Percentiles rank a stretch among this genome's conserved stretches.
Conservation (phyloP, 2,113 vertebrate species). For the Peucedramus taeniatus region DNA sequence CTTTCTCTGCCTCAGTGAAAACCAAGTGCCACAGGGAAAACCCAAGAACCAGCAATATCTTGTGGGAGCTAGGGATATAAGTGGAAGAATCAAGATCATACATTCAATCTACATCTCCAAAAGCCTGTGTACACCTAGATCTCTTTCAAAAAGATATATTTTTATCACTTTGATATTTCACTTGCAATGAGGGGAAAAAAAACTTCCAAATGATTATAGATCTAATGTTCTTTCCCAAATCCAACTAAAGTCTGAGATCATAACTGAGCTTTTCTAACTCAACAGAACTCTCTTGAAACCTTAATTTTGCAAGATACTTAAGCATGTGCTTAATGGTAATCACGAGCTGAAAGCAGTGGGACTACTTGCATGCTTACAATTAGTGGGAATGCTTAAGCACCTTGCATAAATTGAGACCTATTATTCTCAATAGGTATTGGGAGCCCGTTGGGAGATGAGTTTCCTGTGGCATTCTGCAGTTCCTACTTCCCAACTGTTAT, state of each 20-base stretch:
- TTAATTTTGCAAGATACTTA: background rate
- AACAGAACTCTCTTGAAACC: background rate
- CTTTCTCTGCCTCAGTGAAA: background rate
- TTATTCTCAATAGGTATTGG: background rate
- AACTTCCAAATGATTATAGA: background rate
- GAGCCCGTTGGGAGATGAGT: background rate
- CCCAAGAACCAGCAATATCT: background rate
- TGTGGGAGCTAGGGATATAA: background rate
- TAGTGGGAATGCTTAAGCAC: background rate
- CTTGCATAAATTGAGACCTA: background rate
- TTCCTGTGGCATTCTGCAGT: background rate
- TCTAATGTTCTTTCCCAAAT: background rate
- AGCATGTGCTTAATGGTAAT: constrained; percentile 16
- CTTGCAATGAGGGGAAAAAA: background rate
- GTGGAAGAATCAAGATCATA: background rate
- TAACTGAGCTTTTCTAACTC: constrained; percentile 4
- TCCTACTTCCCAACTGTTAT: background rate
- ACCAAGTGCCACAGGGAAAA: background rate
- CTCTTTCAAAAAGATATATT: background rate
- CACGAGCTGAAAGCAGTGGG: background rate
- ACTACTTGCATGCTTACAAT: background rate
- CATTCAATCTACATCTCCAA: constrained; percentile 3
- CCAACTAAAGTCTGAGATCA: background rate
- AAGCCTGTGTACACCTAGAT: background rate
- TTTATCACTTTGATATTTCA: background rate